Conservation (phyloP, 1,140 invertebrate genomes). For the Drosophila albomicans region DNA sequence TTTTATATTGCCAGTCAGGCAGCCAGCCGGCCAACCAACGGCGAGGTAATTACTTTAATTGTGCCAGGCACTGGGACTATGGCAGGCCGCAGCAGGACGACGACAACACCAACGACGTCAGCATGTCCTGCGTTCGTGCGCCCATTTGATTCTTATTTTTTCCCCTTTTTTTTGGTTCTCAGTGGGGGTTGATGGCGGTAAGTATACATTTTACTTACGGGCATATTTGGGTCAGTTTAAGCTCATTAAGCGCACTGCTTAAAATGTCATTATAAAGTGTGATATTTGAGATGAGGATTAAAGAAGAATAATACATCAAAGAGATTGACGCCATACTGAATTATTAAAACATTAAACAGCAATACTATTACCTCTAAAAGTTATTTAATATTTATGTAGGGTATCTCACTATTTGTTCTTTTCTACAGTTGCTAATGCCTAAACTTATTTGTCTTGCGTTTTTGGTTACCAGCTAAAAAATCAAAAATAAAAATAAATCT, state of each 20-base stretch:
- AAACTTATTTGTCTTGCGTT: constrained; percentile 8
- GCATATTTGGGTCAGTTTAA: constrained; percentile 3
- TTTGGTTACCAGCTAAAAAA: constrained; percentile 63
- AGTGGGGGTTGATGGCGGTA: neutral
- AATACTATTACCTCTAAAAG: too few relatives aligned
- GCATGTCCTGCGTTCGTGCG: constrained; percentile 25
- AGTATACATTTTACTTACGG: neutral
- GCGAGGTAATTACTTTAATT: constrained; percentile 75
- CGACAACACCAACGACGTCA: constrained; percentile 48
- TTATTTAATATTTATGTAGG: constrained; percentile 1
- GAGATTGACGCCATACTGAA: neutral
- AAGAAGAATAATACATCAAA: neutral
- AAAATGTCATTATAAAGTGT: neutral
- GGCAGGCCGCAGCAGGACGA: constrained; percentile 21
- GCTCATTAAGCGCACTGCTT: neutral
- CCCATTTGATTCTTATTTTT: constrained; percentile 31
- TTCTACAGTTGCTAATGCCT: neutral
- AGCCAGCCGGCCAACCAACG: constrained; percentile 42
- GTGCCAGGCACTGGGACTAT: constrained; percentile 29
- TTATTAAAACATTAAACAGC: too few relatives aligned
- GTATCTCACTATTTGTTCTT: neutral
- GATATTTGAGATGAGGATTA: neutral
- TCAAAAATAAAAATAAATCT: constrained; percentile 82
- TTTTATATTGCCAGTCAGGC: constrained; percentile 54
- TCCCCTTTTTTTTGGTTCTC: neutral